phyloP scores from a whole-genome alignment of 1,140 invertebrate genomes.

The Rhyzopertha dominica region DNA sequence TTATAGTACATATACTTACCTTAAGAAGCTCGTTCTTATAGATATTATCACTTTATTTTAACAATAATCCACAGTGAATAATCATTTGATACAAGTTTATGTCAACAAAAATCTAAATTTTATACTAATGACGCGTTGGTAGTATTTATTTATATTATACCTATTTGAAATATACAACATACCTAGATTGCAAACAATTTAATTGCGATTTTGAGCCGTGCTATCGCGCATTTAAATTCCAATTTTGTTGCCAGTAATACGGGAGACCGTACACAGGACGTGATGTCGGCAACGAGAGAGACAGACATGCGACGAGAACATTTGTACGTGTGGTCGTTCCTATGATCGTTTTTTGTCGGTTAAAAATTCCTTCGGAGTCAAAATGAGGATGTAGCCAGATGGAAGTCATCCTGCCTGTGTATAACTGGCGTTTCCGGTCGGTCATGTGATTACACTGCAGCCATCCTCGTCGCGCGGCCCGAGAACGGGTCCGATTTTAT shows the following conservation, averaged over 20 bases:
- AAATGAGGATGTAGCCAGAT: constrained; percentile 40
- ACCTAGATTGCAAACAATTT: not conserved
- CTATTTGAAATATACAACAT: not conserved
- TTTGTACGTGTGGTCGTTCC: not conserved
- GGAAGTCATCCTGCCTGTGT: constrained; percentile 39
- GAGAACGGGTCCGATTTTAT: not conserved
- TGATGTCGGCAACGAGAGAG: not conserved
- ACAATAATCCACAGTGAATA: too few species aligned
- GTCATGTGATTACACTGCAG: constrained; percentile 21
- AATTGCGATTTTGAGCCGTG: not conserved
- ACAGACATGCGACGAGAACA: not conserved
- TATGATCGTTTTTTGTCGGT: constrained; percentile 21
- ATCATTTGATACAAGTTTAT: too few species aligned
- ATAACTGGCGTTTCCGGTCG: constrained; percentile 38
- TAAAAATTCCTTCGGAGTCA: constrained; percentile 32
- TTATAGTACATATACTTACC: too few species aligned
- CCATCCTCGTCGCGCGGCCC: not conserved
- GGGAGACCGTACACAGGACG: not conserved
- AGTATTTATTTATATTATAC: constrained; percentile 1
- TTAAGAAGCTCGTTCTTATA: too few species aligned
- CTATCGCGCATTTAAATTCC: not conserved
- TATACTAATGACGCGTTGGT: too few species aligned
- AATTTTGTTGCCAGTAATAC: not conserved
- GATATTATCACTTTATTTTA: too few species aligned
- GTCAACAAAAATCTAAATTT: too few species aligned